A percentile compares a stretch with the other conserved stretches of the same genome.
phyloP scores from a whole-genome alignment of 92 coral and sea anemone species.

The Scolanthus callimorphus region DNA sequence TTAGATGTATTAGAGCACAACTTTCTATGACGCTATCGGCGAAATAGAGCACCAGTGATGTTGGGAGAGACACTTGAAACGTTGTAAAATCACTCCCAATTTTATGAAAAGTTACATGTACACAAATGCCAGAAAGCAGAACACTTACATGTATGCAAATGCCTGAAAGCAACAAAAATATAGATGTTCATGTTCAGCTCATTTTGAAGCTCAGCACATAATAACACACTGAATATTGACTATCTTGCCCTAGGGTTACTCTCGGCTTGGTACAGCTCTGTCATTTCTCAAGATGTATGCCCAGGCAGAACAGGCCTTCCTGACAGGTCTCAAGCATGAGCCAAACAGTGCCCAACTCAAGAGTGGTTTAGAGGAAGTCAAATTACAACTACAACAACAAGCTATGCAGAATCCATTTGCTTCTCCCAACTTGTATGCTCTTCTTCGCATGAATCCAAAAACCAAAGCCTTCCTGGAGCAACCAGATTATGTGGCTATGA shows the following conservation, averaged over 20 bases:
- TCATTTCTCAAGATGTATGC: conserved; percentile 68
- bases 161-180: too few relatives aligned
- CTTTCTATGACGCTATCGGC: too few relatives aligned
- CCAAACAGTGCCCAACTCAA: conserved; percentile 88
- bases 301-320: conserved; percentile 75
- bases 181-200: too few relatives aligned
- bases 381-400: conserved; percentile 31
- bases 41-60: too few relatives aligned
- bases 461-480: conserved; percentile 81
- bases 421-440: conserved; percentile 57
- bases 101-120: too few relatives aligned
- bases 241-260: conserved; percentile 66
- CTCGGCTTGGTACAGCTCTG: conserved; percentile 89
- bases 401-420: conserved; percentile 72
- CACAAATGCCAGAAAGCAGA: too few relatives aligned
- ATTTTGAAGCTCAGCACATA: too few relatives aligned
- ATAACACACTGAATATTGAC: too few relatives aligned
- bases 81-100: too few relatives aligned
- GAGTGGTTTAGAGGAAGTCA: conserved; percentile 63
- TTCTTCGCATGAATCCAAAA: conserved; percentile 72
- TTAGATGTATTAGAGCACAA: too few relatives aligned
- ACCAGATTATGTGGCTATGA: conserved; percentile 42
- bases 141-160: too few relatives aligned
- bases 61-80: too few relatives aligned
- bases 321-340: conserved; percentile 72